Conservation (phyloP, 2,888 invertebrate genomes). For the Geophilus truncorum region DNA sequence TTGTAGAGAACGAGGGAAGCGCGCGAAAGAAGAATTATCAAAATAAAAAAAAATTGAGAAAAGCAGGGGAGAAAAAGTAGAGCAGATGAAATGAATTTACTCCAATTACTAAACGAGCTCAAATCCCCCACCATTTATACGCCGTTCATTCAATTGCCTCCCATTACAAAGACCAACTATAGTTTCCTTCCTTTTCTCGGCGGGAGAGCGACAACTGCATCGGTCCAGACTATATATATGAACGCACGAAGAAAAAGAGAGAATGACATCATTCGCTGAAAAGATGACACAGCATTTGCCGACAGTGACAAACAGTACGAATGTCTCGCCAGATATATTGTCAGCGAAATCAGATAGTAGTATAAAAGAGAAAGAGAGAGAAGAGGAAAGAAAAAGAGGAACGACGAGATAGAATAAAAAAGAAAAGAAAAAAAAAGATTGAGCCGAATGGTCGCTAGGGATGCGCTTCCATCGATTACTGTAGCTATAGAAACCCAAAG, state of each 20-base stretch:
- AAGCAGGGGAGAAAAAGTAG: not conserved
- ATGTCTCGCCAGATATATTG: constrained; percentile 20
- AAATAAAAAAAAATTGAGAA: not conserved
- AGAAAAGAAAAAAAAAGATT: not conserved
- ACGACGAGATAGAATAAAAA: not conserved
- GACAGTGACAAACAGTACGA: constrained; percentile 15
- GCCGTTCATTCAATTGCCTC: constrained; percentile 20
- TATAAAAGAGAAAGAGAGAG: not conserved
- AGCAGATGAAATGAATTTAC: constrained; percentile 6
- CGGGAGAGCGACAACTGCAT: constrained; percentile 6
- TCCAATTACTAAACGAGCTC: constrained; percentile 9
- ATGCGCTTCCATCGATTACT: constrained; percentile 8
- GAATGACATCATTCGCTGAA: constrained; percentile 16
- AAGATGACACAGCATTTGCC: constrained; percentile 20
- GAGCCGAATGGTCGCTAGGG: constrained; percentile 6
- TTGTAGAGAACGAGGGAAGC: too few relatives aligned
- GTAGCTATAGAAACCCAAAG: constrained; percentile 5
- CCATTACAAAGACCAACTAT: constrained; percentile 7
- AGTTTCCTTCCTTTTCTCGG: constrained; percentile 7
- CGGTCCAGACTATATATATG: not conserved
- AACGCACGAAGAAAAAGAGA: not conserved
- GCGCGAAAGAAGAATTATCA: not conserved
- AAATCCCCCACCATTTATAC: constrained; percentile 6
- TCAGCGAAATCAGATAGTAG: constrained; percentile 16
- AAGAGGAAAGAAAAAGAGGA: not conserved